A percentile compares a stretch with the other conserved stretches of the same genome.
Conservation (phyloP, 2,888 invertebrate genomes). For the Aphidius colemani region DNA sequence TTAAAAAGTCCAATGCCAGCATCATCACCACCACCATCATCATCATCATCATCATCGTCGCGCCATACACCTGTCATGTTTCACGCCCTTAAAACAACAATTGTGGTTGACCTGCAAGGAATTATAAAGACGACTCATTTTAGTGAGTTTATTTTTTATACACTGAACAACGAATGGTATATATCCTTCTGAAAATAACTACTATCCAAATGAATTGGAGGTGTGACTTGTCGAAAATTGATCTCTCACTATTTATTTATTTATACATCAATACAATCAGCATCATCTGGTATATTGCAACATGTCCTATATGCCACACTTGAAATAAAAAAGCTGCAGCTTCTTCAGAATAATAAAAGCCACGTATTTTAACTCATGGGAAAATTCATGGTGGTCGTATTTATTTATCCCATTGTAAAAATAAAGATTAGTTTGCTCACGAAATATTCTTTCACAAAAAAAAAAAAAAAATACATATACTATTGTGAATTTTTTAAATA, state of each 20-base stretch:
- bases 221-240: slow-evolving; percentile 42
- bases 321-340: too few species aligned
- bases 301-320: slow-evolving; percentile 9
- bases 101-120: slow-evolving; percentile 44
- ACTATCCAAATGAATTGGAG: slow-evolving; percentile 23
- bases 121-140: neutral
- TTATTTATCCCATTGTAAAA: too few species aligned
- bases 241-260: slow-evolving; percentile 51
- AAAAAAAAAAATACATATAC: too few species aligned
- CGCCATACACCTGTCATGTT: slow-evolving; percentile 58
- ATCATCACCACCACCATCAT: slow-evolving; percentile 25
- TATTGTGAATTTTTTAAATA: too few species aligned
- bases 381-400: too few species aligned
- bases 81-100: slow-evolving; percentile 58
- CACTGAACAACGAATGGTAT: too few species aligned
- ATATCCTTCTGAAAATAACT: neutral
- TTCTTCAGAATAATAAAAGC: too few species aligned
- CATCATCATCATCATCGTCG: slow-evolving; percentile 14
- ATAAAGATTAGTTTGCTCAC: too few species aligned
- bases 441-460: too few species aligned
- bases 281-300: slow-evolving; percentile 19
- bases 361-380: too few species aligned
- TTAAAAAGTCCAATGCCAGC: slow-evolving; percentile 23
- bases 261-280: slow-evolving; percentile 29
- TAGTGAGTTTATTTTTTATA: neutral